Evolutionary conservation across 2,888 invertebrate genomes (phyloP).

Genomic region (Lamproptera curius): DNA sequence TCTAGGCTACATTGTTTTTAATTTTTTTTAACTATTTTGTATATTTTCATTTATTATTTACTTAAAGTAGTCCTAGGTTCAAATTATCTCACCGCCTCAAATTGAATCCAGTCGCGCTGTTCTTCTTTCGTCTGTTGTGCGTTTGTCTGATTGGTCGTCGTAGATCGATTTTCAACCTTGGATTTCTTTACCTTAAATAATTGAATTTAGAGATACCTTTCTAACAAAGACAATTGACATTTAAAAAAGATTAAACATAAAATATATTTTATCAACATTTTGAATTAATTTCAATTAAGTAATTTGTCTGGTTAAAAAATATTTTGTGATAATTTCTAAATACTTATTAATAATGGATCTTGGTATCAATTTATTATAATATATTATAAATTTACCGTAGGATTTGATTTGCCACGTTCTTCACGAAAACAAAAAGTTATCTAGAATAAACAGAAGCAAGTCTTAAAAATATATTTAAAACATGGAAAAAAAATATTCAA

Average conservation of each 20-base stretch:
- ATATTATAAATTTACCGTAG: conserved; percentile 29
- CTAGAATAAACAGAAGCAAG: conserved; percentile 33
- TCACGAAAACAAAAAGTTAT: conserved; percentile 47
- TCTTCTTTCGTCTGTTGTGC: conserved; percentile 44
- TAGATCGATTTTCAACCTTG: conserved; percentile 26
- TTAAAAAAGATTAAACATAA: not conserved
- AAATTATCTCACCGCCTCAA: conserved; percentile 37
- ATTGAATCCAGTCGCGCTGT: conserved; percentile 55
- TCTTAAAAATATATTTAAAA: not conserved
- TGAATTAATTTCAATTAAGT: not conserved
- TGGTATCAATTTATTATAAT: no score
- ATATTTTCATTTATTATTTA: no score
- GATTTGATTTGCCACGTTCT: conserved; percentile 40
- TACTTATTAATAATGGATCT: no score
- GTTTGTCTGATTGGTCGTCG: conserved; percentile 16
- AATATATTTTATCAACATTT: not conserved
- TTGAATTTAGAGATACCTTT: not conserved
- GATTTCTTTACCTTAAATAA: conserved; percentile 33
- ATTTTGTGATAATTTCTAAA: not conserved
- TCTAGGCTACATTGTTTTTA: no score
- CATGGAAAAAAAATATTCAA: no score
- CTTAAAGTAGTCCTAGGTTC: no score
- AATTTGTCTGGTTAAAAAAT: not conserved
- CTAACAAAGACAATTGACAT: not conserved
- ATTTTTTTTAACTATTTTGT: no score